Conservation (phyloP, 2,888 invertebrate species). For the Notodromas monacha region DNA sequence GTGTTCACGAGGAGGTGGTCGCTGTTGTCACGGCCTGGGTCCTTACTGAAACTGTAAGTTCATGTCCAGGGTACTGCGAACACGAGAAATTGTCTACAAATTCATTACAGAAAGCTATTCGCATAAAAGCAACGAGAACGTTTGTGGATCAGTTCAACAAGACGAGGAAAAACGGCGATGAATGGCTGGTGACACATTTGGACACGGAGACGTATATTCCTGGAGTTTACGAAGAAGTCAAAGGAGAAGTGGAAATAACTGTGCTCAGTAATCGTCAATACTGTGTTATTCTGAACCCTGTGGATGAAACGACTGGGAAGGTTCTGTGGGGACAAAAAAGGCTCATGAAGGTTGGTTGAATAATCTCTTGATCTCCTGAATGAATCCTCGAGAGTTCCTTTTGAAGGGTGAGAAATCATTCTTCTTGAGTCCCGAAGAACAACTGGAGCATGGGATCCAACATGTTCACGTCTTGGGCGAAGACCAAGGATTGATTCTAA, state of each 20-base stretch:
- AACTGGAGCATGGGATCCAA: constrained; percentile 18
- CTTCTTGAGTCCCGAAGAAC: constrained; percentile 20
- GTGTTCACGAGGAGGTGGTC: constrained; percentile 20
- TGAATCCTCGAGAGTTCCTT: constrained; percentile 5
- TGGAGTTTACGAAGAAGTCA: constrained; percentile 19
- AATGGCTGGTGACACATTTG: constrained; percentile 19
- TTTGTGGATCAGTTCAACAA: constrained; percentile 18
- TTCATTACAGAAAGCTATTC: constrained; percentile 17
- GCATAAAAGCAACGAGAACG: constrained; percentile 17
- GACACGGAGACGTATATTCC: constrained; percentile 21
- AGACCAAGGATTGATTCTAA: constrained; percentile 19
- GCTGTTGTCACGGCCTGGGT: constrained; percentile 19
- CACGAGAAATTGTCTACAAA: constrained; percentile 1
- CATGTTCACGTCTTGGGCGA: constrained; percentile 18
- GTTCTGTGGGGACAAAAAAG: constrained; percentile 19
- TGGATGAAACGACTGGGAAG: constrained; percentile 13
- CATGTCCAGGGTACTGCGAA: not conserved
- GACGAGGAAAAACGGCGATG: constrained; percentile 19
- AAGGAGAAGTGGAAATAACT: constrained; percentile 17
- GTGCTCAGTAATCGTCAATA: constrained; percentile 20
- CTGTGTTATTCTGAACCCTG: constrained; percentile 19
- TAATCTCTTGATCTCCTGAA: not conserved
- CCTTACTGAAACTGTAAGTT: constrained; percentile 18
- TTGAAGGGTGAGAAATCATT: constrained; percentile 19
- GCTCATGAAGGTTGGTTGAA: constrained; percentile 15